Evolutionary conservation across 2,888 invertebrate genomes (phyloP), one percentile per base, ranked within the genome.

Genomic region (Zonitis immaculata): DNA sequence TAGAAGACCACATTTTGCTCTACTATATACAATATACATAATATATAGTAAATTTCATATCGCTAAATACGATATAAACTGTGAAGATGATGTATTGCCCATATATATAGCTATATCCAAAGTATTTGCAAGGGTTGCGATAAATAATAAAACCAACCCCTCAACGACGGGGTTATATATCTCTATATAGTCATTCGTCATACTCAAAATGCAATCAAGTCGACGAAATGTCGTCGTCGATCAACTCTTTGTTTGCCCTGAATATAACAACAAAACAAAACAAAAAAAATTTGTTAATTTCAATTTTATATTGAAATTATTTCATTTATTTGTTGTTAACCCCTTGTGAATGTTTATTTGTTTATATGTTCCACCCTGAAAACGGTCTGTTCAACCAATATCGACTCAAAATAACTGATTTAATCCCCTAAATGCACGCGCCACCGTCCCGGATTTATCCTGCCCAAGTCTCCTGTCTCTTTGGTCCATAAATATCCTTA

Each of bases 181-280:
- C n/a, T n/a, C n/a, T n/a, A n/a, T n/a, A n/a, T n/a, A n/a, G n/a
- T 65, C 71, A 73, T 74, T 72, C 71, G 71, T 74, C 74, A 74
- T 73, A 73, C 73, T 74, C 70, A 74, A 74, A 73, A 65, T 61
- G 72, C 66, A 73, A 73, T 74, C 73, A 73, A 66, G 64, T 66
- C 59, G 63, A n/a, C n/a, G 65, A 61, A 68, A n/a, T n/a, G n/a
- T 65, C 69, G 60, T 61, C 62, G 52, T 45, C 60, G 64, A 65
- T 66, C 64, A 60, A 59, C 57, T 62, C 57, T 59, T 64, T 64
- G 62, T 62, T 57, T 52, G 57, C 39, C 20, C 42, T n/a, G n/a
- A n/a, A n/a, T n/a, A n/a, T n/a, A n/a, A n/a, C n/a, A n/a, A n/a
- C n/a, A n/a, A n/a, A n/a, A n/a, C n/a, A n/a, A n/a, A n/a, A n/a